A percentile compares a stretch with the other conserved stretches of the same genome.
Conservation (phyloP, 2,797 vertebrate species). For the Enteromius mattozi region DNA sequence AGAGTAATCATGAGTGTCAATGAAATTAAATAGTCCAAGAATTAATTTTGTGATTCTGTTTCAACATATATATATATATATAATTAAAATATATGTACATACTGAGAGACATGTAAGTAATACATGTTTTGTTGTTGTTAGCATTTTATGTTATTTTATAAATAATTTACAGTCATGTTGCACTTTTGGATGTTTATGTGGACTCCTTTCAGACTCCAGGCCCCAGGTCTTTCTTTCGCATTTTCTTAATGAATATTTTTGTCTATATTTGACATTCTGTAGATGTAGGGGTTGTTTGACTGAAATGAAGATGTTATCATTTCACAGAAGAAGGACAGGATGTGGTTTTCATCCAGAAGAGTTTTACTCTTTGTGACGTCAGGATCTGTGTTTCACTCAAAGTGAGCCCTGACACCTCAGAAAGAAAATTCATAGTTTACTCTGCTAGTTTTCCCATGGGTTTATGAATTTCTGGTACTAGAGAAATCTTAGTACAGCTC, state of each 20-base stretch:
- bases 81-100: background rate
- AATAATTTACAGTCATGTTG: background rate
- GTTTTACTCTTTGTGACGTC: constrained; percentile 23
- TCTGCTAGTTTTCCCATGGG: constrained; percentile 7
- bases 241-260: constrained; percentile 1
- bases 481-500: background rate
- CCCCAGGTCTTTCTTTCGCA: background rate
- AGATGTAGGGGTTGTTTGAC: constrained; percentile 20
- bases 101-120: background rate
- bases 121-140: background rate
- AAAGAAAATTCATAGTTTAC: constrained; percentile 22
- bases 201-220: background rate
- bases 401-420: constrained; percentile 27
- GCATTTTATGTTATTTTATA: background rate
- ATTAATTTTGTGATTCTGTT: background rate
- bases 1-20: background rate
- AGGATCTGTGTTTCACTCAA: constrained; percentile 26
- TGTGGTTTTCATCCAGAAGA: constrained; percentile 37
- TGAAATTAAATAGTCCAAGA: background rate
- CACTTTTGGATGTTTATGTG: background rate
- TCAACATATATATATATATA: too few species aligned
- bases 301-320: constrained; percentile 3
- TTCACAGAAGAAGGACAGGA: constrained; percentile 50
- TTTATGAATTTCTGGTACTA: constrained; percentile 1
- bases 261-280: background rate